Base-by-base conservation (phyloP, 2,113 vertebrate genomes). In the Sclerurus mexicanus region DNA sequence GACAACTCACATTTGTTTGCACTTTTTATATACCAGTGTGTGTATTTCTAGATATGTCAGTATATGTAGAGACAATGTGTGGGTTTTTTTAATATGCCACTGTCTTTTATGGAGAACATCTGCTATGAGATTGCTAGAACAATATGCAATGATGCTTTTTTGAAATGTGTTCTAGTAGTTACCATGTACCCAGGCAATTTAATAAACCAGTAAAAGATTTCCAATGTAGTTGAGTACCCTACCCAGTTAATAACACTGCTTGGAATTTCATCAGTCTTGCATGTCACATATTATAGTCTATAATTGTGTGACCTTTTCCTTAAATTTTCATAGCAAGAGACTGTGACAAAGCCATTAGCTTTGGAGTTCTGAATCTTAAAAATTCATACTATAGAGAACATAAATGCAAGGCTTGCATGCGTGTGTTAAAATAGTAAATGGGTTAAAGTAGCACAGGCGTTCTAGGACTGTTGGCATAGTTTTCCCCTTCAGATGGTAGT, bases 361-460 rank as follows among this genome's bases (percentile, higher is more conserved):
- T 69, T 39, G 25, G 55, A 58, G 76, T 17, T 69, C 37, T 52
- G 39, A 67, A 59, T 88, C 42, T 67, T 63, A 92, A 88, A 92
- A 93, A 80, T 58, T 83, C 25, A 23, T 88, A 44, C 77, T 74
- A 42, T 21, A 77, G 79, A 47, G 80, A 92, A 85, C 30, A 68
- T 37, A 50, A 89, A 81, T 59, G 83, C 75, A 52, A 64, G 76
- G 37, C 35, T 95, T 88, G 35, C 37, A 27, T 64, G 17, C 37
- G 35, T 80, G 44, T 88, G 80, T 77, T 94, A 90, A 92, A 96
- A 93, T 93, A 93, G 90, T 77, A 93, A 96, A 84, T 63, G 80
- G 91, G 76, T 96, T 96, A 90, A 94, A 95, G 88, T 74, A 90
- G 88, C 64, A 52, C 58, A 78, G 92, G 79, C 52, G 28, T 68